Evolutionary conservation across 1,140 invertebrate species (phyloP), one percentile per base, ranked within the genome.

Genomic region (Spodoptera frugiperda): DNA sequence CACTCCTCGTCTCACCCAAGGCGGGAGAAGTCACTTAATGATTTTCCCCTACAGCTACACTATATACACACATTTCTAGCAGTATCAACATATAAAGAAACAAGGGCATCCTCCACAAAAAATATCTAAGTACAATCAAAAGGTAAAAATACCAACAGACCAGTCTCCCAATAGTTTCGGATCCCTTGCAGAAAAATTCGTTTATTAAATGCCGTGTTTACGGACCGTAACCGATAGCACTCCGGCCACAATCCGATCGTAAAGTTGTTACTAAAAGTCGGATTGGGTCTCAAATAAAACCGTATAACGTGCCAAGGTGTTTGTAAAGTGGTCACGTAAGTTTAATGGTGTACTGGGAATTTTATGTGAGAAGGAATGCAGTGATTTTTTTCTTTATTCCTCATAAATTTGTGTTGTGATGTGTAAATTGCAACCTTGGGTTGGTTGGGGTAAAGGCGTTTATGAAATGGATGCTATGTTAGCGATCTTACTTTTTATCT

Each of bases 321-420:
- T 21, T 65, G 39, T 65, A 65, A 65, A 65, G 61, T 65, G 61
- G 61, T 65, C 61, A 65, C 61, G 61, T 48, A 65, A 65, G 33
- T 65, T 65, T 65, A 65, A 46, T 65, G 44, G 15, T 44, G 39
- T 65, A 65, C n/a, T 15, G 12, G 12, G 17, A 46, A 15, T 17
- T 65, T 65, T 65, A 21, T 11, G 33, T 15, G 1, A 3, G 17
- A 14, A 48, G 33, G 46, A 19, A 46, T 39, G 19, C 25, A 61
- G 12, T 11, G 11, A 25, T 57, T 57, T 12, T 25, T 12, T 25
- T 57, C 54, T 39, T 39, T 6, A 39, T 39, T 25, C 6, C 33
- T 39, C 33, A 6, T 39, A 39, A 39, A 39, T 39, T 39, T 39
- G 5, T 39, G 33, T 39, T 39, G 5, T 39, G 33, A 39, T 39